Base-by-base conservation (phyloP, 2,113 vertebrate species). In the Hiodon tergisus region DNA sequence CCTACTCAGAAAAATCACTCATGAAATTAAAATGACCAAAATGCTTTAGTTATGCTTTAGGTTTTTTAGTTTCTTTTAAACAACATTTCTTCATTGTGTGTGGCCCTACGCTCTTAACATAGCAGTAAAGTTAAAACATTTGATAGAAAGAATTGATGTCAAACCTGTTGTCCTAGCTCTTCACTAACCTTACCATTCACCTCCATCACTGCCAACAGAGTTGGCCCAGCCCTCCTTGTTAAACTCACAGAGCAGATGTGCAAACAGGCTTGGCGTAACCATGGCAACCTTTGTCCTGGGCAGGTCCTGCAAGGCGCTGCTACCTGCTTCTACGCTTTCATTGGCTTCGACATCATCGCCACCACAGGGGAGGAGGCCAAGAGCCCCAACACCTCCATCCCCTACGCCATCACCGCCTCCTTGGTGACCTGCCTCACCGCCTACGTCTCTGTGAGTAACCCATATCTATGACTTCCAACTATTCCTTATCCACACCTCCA, bases 341-440 rank as follows among this genome's bases (percentile, higher is more conserved):
- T 99, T 2, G 97, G 97, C 59, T 98, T 99, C 4, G 97, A 99
- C 87, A 99, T 99, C 86, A 99, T 99, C 0, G 97, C 97, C 11
- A 99, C 97, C 3, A 98, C 96, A 0, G 96, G 97, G 80, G 97
- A 98, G 81, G 96, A 99, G 80, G 96, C 97, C 0, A 96, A 97
- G 83, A 93, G 92, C 75, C 96, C 96, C 5, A 95, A 98, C 88
- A 97, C 95, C 0, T 98, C 96, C 78, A 98, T 99, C 84, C 97
- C 97, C 0, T 98, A 98, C 0, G 97, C 97, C 80, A 98, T 99
- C 91, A 98, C 96, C 0, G 96, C 92, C 79, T 98, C 96, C 0
- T 92, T 99, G 3, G 86, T 98, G 86, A 92, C 93, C 1, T 99
- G 96, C 83, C 90, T 99, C 81, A 96, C 94, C 4, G 96, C 96